Evolutionary conservation across 2,888 invertebrate genomes (phyloP).

Genomic region (Eutolmus rufibarbis): DNA sequence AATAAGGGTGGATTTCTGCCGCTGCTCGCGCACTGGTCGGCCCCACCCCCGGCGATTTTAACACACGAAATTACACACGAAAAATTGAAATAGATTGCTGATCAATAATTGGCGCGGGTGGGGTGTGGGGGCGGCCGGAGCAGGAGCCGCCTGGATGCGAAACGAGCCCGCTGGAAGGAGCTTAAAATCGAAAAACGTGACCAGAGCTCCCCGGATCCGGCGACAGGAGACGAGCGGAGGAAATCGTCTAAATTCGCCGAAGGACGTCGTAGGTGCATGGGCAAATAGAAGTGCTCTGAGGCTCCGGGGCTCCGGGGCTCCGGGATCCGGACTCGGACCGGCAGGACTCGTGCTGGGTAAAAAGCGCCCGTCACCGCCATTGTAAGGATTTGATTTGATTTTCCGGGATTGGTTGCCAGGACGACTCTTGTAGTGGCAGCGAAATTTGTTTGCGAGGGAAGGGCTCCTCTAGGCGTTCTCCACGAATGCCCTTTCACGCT

Average conservation of each 20-base stretch:
- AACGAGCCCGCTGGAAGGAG: neutral
- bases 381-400: conserved; percentile 39
- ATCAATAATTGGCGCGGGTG: conserved; percentile 32
- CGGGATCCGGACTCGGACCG: neutral
- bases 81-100: conserved; percentile 41
- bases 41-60: neutral
- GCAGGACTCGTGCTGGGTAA: conserved; percentile 9
- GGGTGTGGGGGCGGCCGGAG: neutral
- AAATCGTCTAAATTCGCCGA: conserved; percentile 9
- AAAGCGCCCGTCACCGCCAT: conserved; percentile 34
- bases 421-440: conserved; percentile 36
- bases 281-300: neutral
- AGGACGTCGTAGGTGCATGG: neutral
- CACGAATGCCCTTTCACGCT: conserved; percentile 20
- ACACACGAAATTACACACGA: conserved; percentile 40
- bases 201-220: conserved; percentile 9
- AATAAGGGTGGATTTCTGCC: conserved; percentile 13
- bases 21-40: neutral
- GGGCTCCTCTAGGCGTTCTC: conserved; percentile 8
- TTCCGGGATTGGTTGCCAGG: conserved; percentile 35
- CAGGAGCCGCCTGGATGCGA: neutral
- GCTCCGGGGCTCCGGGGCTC: neutral
- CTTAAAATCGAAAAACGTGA: conserved; percentile 35
- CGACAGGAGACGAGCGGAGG: conserved; percentile 5
- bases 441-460: conserved; percentile 19